phyloP scores from a whole-genome alignment of 2,113 vertebrate species.

The Dascyllus trimaculatus region DNA sequence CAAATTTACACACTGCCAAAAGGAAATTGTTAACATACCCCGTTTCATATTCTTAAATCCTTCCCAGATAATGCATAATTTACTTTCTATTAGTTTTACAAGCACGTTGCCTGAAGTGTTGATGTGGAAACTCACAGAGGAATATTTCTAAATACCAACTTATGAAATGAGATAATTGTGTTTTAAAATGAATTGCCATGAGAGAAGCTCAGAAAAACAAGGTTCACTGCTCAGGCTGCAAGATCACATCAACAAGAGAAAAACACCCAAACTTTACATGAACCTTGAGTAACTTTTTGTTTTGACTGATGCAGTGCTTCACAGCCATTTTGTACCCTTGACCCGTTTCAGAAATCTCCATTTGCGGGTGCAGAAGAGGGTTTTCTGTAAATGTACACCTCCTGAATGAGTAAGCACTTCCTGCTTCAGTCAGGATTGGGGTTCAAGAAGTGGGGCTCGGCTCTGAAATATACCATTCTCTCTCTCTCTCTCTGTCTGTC shows the following conservation, averaged over 20 bases:
- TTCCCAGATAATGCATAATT: slow-evolving; percentile 31
- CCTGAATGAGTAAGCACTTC: slow-evolving; percentile 63
- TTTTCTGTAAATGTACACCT: slow-evolving; percentile 67
- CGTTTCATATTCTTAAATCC: neutral
- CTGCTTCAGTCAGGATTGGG: slow-evolving; percentile 52
- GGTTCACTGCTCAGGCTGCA: slow-evolving; percentile 1
- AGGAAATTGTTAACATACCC: slow-evolving; percentile 5
- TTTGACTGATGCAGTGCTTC: neutral
- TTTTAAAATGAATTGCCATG: neutral
- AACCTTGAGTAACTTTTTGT: neutral
- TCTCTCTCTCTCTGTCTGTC: neutral
- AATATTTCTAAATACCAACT: slow-evolving; percentile 38
- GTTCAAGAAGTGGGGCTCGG: slow-evolving; percentile 17
- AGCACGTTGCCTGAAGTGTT: slow-evolving; percentile 31
- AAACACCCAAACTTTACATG: neutral
- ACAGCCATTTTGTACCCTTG: slow-evolving; percentile 43
- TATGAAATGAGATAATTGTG: slow-evolving; percentile 13
- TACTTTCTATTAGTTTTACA: slow-evolving; percentile 28
- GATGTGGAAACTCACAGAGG: slow-evolving; percentile 17
- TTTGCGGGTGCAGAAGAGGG: slow-evolving; percentile 25
- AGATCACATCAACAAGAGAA: neutral
- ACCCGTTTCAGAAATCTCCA: slow-evolving; percentile 33
- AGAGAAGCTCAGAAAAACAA: neutral
- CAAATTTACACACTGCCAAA: slow-evolving; percentile 2
- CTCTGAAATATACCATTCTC: slow-evolving; percentile 15